Conservation (phyloP, 2,113 vertebrate genomes). For the Connochaetes taurinus region DNA sequence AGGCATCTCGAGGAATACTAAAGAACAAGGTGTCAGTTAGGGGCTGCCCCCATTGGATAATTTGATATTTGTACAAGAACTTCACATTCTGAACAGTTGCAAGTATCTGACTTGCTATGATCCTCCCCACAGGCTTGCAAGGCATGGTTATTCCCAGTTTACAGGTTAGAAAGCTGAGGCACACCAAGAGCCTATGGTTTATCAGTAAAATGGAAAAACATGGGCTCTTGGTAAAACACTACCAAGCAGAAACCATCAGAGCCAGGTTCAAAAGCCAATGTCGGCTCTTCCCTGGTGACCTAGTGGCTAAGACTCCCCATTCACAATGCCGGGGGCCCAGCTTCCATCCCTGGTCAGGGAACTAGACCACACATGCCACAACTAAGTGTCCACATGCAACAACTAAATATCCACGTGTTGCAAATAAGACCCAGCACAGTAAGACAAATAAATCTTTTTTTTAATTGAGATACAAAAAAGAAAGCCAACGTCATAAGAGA, state of each 20-base stretch:
- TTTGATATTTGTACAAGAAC: not conserved
- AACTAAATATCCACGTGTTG: not conserved
- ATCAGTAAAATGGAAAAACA: not conserved
- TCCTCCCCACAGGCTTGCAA: not conserved
- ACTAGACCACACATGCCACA: not conserved
- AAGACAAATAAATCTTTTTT: not conserved
- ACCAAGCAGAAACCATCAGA: not conserved
- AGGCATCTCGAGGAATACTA: not conserved
- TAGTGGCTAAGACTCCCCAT: not conserved
- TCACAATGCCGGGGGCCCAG: not conserved
- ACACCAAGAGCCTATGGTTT: not conserved
- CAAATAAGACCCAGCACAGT: not conserved
- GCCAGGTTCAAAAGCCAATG: not conserved
- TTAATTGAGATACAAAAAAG: not conserved
- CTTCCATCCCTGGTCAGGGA: not conserved
- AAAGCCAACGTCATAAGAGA: rapidly evolving
- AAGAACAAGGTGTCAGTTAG: not conserved
- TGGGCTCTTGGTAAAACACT: not conserved
- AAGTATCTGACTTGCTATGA: not conserved
- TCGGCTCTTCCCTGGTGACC: not conserved
- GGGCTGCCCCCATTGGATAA: rapidly evolving
- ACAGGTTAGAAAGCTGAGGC: not conserved
- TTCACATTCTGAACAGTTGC: not conserved
- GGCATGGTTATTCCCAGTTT: not conserved
- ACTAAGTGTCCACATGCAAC: not conserved